phyloP scores from a whole-genome alignment of 2,797 vertebrate species.

The Anas flavirostris region DNA sequence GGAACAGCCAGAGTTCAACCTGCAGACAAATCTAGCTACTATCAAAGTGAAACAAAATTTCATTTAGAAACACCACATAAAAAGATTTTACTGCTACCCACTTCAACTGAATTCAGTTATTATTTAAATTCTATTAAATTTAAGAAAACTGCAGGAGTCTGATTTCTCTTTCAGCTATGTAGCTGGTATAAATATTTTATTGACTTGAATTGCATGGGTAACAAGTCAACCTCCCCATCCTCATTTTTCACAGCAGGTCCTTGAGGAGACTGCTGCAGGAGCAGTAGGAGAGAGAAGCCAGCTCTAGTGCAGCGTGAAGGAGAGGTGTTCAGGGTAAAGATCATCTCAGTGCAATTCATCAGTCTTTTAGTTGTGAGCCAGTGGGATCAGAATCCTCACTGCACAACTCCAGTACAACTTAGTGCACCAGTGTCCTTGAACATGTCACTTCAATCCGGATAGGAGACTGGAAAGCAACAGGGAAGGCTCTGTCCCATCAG shows the following conservation, averaged over 20 bases:
- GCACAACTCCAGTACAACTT: not conserved
- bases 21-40: not conserved
- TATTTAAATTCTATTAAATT: not conserved
- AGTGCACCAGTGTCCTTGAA: not conserved
- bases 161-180: not conserved
- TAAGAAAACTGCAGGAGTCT: not conserved
- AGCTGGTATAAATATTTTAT: not conserved
- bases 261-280: not conserved
- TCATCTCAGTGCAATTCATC: not conserved
- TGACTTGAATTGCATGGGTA: not conserved
- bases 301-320: not conserved
- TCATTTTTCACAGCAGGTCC: rapidly evolving
- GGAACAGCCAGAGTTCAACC: not conserved
- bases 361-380: not conserved
- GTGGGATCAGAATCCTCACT: not conserved
- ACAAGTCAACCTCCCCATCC: not conserved
- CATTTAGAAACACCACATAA: not conserved
- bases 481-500: not conserved
- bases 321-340: not conserved
- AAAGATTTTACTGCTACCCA: not conserved
- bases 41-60: not conserved
- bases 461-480: not conserved
- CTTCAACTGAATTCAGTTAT: not conserved
- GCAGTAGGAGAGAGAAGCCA: not conserved
- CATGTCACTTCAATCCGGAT: rapidly evolving